Percentiles rank a stretch among this genome's conserved stretches.
Conservation (phyloP, 1,140 invertebrate species). For the Parapsyche elsis region DNA sequence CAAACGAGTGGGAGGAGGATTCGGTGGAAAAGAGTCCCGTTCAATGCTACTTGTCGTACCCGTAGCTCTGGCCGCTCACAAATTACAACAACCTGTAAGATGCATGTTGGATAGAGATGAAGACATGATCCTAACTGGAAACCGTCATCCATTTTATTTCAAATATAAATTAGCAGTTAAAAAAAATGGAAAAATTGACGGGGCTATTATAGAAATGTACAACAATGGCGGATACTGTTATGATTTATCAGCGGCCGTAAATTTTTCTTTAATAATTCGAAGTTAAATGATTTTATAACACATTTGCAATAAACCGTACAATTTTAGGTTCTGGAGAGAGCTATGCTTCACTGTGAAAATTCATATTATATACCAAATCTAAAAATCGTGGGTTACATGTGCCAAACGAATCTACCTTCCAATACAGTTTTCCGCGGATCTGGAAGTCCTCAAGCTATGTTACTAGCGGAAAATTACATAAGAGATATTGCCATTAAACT, state of each 20-base stretch:
- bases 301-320: background rate
- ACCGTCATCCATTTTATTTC: conserved; percentile 87
- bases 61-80: conserved; percentile 76
- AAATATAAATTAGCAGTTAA: conserved; percentile 89
- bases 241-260: conserved; percentile 84
- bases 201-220: conserved; percentile 79
- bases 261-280: conserved; percentile 60
- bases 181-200: conserved; percentile 79
- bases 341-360: conserved; percentile 85
- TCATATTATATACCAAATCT: conserved; percentile 80
- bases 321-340: conserved; percentile 77
- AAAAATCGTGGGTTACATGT: conserved; percentile 75
- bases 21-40: conserved; percentile 94
- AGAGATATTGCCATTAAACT: conserved; percentile 80
- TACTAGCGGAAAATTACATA: conserved; percentile 82
- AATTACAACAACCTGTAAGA: conserved; percentile 81
- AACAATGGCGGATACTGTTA: conserved; percentile 85
- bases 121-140: conserved; percentile 91
- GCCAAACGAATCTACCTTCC: conserved; percentile 87
- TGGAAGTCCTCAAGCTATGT: conserved; percentile 91
- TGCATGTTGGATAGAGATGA: conserved; percentile 94
- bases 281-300: no score
- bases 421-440: conserved; percentile 94
- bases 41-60: conserved; percentile 72
- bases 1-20: conserved; percentile 93